Evolutionary conservation across 2,797 vertebrate genomes (phyloP), one percentile per base, ranked within the genome.

Genomic region (Mareca penelope): DNA sequence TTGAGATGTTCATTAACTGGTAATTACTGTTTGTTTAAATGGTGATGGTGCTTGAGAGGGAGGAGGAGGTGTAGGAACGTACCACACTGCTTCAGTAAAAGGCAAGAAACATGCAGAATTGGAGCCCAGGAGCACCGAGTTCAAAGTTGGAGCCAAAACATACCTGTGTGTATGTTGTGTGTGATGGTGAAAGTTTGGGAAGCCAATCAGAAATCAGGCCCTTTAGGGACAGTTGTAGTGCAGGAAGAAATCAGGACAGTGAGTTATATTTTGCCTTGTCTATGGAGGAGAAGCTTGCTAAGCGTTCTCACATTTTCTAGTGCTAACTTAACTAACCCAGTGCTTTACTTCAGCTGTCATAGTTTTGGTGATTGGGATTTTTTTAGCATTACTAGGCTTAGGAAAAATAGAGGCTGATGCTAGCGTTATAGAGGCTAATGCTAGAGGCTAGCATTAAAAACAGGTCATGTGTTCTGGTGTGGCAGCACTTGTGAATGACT

Each of bases 81-180:
- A 10, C 33, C 3, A 10, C 37, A 3, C 42, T 70, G 16, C 53
- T 56, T 55, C 50, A 70, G 31, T 59, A 44, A 55, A 60, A 80
- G 28, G 10, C 39, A 50, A 28, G 19, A 17, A 67, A 10, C 23
- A 56, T 28, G 29, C 18, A 48, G 29, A 73, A 3, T 14, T 35
- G 69, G 28, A 78, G 17, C 24, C 7, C 24, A 39, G n/a, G 42
- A 40, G 1, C 33, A 13, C 0, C 0, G 29, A 65, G 14, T 55
- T 75, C 14, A 23, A 2, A 50, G 55, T 18, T 50, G 44, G 61
- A 78, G 33, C 15, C 60, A 67, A 31, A 61, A 33, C 26, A 31
- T 23, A 29, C 22, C 14, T 35, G 10, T 1, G 3, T 28, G 15
- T 56, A 48, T 39, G 9, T 31, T 70, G 15, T 44, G 8, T 78